Evolutionary conservation across 2,888 invertebrate species (phyloP), one percentile per base, ranked within the genome.

Genomic region (Tridacna gigas): DNA sequence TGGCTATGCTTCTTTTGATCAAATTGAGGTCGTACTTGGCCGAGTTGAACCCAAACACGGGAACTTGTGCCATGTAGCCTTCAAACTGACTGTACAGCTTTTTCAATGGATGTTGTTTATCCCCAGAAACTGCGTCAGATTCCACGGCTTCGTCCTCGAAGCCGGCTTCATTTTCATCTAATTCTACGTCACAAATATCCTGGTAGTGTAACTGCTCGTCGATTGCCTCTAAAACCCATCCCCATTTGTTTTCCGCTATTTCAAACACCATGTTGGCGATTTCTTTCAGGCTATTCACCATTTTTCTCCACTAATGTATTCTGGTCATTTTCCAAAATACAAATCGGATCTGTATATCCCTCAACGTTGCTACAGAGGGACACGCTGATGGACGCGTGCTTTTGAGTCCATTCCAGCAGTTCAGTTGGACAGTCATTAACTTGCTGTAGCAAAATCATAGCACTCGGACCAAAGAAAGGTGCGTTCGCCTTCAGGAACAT

Each of bases 331-430:
- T 77, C 15, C 12, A 81, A 65, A 51, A 81, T 71, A 66, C 81
- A 79, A 25, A 25, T 22, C 12, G 79, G 69, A 0, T 78, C 63
- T 22, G 56, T 73, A 61, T 73, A 66, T 13, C 65, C 79, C 13
- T 65, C 48, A 15, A 86, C 77, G 45, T 86, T 83, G n/a, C 60
- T 67, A 37, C 77, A 83, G 7, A 83, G 45, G 47, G 77, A 74
- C 20, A 77, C 83, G 9, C 71, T 79, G 20, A 83, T 76, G 13
- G 83, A 79, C 37, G 45, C n/a, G 45, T 80, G 83, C 28, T 60
- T 63, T n/a, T 76, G 71, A 22, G 63, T 75, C 80, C 77, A 80
- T 15, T 65, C 45, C 61, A 80, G 73, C 61, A 74, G 77, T 5
- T 47, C 71, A 22, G 76, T 76, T 25, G 28, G 37, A 2, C 61